Percentiles rank a stretch among this genome's conserved stretches.
These are phyloP conservation scores for Charina bottae DNA, from an alignment of 2,113 vertebrate species.

Conservation along the genomic window DNA sequence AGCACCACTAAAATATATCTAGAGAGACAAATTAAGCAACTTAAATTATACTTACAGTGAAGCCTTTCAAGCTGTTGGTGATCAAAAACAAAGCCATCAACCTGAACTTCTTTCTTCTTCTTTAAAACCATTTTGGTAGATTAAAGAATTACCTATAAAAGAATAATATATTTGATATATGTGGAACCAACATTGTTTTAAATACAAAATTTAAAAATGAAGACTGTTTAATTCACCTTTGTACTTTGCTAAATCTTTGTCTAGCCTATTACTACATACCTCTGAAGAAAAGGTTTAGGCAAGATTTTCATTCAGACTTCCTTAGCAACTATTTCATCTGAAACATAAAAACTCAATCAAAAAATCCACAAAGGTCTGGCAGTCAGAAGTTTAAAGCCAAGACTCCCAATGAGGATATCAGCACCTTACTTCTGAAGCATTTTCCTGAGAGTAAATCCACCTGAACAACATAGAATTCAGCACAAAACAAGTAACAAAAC, in stretches of 20 bases:
- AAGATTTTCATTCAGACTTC: slow-evolving; percentile 20
- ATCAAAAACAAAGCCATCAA: slow-evolving; percentile 80
- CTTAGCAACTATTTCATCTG: fast-evolving
- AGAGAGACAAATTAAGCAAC: slow-evolving; percentile 18
- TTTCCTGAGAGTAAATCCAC: background rate
- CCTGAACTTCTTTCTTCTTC: slow-evolving; percentile 86
- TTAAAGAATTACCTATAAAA: slow-evolving; percentile 41
- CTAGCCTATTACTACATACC: background rate
- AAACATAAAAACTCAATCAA: fast-evolving
- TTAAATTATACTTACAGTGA: slow-evolving; percentile 74
- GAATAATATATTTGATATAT: background rate
- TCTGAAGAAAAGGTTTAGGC: background rate
- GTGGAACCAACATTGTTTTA: background rate
- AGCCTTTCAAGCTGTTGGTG: slow-evolving; percentile 77
- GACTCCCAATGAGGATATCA: background rate
- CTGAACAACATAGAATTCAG: background rate
- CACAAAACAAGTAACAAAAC: background rate
- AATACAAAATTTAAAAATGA: slow-evolving; percentile 30
- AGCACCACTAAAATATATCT: background rate
- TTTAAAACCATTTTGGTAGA: slow-evolving; percentile 86
- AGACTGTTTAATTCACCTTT: background rate
- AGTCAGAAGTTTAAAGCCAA: background rate
- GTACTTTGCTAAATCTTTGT: background rate
- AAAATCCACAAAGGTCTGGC: background rate
- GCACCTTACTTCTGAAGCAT: background rate